Percentiles rank a stretch among this genome's conserved stretches.
Conservation (phyloP, 2,113 vertebrate genomes). For the Edolisoma coerulescens region DNA sequence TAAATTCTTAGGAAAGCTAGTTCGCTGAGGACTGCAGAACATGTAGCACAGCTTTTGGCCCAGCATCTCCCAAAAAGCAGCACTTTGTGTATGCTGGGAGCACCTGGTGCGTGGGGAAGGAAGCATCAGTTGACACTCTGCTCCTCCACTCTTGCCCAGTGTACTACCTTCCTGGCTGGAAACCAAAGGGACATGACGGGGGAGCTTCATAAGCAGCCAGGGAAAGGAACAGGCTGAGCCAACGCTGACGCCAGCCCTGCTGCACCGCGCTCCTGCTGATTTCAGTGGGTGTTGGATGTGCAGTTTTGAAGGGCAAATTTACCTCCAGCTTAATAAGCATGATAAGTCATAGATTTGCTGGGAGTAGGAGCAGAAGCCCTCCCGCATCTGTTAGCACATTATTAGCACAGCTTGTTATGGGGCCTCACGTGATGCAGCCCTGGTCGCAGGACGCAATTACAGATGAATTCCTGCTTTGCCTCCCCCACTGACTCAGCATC, state of each 20-base stretch:
- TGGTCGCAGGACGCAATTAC: conserved; percentile 32
- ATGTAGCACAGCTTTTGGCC: neutral
- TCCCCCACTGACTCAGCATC: conserved; percentile 57
- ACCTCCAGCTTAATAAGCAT: conserved; percentile 46
- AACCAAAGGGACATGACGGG: accelerated
- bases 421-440: conserved; percentile 38
- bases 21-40: neutral
- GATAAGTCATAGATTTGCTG: conserved; percentile 53
- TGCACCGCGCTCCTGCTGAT: neutral
- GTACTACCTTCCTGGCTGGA: neutral
- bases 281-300: conserved; percentile 5
- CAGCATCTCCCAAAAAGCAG: neutral
- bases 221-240: neutral
- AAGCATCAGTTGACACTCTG: neutral
- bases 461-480: conserved; percentile 43
- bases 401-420: conserved; percentile 60
- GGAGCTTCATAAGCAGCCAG: neutral
- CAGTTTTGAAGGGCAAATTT: conserved; percentile 50
- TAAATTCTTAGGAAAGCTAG: neutral
- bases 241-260: neutral
- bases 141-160: neutral
- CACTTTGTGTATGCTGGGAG: neutral
- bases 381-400: conserved; percentile 59
- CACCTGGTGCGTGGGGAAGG: accelerated
- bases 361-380: conserved; percentile 49